Percentiles rank a stretch among this genome's conserved stretches.
phyloP scores from a whole-genome alignment of 2,113 vertebrate genomes.

The Corythoichthys intestinalis region DNA sequence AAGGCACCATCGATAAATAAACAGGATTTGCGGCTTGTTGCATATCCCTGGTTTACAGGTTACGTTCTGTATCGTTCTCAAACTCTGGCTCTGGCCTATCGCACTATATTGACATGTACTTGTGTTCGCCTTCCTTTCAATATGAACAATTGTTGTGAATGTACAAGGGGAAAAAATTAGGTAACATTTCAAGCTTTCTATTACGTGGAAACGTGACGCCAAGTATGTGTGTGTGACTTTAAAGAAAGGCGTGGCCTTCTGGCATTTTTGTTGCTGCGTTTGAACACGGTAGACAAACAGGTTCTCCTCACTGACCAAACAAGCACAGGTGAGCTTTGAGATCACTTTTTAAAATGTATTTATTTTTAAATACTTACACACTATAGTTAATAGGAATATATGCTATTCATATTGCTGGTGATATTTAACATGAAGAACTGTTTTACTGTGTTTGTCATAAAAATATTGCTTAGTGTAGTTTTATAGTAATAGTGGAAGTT shows the following conservation, averaged over 20 bases:
- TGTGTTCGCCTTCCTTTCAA: not conserved
- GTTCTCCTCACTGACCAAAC: not conserved
- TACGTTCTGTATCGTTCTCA: too few relatives aligned
- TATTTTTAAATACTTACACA: not conserved
- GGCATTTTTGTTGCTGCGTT: not conserved
- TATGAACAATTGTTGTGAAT: not conserved
- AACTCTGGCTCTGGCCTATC: too few relatives aligned
- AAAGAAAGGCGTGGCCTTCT: not conserved
- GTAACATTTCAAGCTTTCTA: not conserved
- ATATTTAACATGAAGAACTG: not conserved
- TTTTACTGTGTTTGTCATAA: not conserved
- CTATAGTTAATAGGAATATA: not conserved
- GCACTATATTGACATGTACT: not conserved
- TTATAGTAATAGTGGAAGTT: not conserved
- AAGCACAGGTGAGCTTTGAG: not conserved
- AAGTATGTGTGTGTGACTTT: not conserved
- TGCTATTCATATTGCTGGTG: not conserved
- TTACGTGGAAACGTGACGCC: not conserved
- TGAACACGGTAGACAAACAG: not conserved
- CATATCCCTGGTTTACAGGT: too few relatives aligned
- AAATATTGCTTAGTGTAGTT: not conserved
- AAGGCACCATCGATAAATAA: too few relatives aligned
- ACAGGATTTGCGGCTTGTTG: too few relatives aligned
- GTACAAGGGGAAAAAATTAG: not conserved
- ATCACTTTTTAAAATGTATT: not conserved